phyloP scores from a whole-genome alignment of 1,140 invertebrate species.

The Aleiodes sp. region DNA sequence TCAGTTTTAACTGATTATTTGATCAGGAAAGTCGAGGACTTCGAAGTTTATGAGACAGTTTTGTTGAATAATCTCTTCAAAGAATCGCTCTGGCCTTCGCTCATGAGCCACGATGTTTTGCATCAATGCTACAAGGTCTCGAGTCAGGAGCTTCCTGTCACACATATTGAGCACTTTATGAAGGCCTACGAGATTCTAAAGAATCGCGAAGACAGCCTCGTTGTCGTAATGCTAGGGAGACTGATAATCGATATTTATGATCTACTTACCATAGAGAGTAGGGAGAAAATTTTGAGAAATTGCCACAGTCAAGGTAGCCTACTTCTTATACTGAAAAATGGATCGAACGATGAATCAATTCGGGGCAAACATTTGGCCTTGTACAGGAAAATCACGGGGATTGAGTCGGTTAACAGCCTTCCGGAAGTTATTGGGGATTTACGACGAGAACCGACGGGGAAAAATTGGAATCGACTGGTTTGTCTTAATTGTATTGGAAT shows the following conservation, averaged over 20 bases:
- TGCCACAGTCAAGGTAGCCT: not conserved
- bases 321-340: slow-evolving; percentile 4
- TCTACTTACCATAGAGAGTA: not conserved
- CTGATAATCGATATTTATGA: slow-evolving; percentile 12
- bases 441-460: not conserved
- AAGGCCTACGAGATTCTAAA: slow-evolving; percentile 7
- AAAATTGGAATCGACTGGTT: slow-evolving; percentile 25
- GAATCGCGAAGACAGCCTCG: slow-evolving; percentile 3
- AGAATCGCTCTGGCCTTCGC: slow-evolving; percentile 19
- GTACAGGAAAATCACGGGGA: slow-evolving; percentile 11
- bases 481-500: not conserved
- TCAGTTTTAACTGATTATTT: not conserved
- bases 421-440: not conserved
- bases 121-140: slow-evolving; percentile 2
- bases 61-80: slow-evolving; percentile 13
- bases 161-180: not conserved
- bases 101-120: slow-evolving; percentile 19
- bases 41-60: not conserved
- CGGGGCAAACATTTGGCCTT: not conserved
- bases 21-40: not conserved
- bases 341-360: not conserved
- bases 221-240: not conserved
- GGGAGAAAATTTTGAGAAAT: not conserved
- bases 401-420: not conserved
- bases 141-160: not conserved